A percentile compares a stretch with the other conserved stretches of the same genome.
Evolutionary conservation across 1,140 invertebrate genomes (phyloP).

Genomic region (Eciton burchellii): DNA sequence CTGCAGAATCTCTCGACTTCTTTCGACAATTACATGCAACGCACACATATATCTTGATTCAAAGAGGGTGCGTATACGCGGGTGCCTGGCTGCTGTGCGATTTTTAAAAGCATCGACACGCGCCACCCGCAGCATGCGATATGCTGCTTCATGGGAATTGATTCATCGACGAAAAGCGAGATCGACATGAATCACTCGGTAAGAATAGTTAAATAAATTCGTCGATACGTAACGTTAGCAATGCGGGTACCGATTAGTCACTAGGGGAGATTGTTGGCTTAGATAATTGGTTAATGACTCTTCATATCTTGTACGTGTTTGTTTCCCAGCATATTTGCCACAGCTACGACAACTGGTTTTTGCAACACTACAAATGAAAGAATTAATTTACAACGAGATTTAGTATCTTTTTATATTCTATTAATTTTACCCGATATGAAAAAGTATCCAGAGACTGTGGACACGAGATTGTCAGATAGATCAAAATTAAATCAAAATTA

Average conservation of each 20-base stretch:
- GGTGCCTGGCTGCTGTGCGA: not conserved
- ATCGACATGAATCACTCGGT: slow-evolving; percentile 48
- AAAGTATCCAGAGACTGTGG: not conserved
- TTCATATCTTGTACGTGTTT: slow-evolving; percentile 10
- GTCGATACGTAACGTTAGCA: slow-evolving; percentile 19
- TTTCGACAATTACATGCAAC: too few species aligned
- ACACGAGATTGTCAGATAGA: not conserved
- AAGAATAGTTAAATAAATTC: slow-evolving; percentile 54
- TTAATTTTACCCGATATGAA: not conserved
- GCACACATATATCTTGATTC: not conserved
- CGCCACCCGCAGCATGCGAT: slow-evolving; percentile 48
- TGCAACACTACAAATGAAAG: too few species aligned
- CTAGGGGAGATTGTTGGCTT: slow-evolving; percentile 39
- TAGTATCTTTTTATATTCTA: too few species aligned
- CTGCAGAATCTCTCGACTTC: too few species aligned
- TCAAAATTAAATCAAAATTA: not conserved
- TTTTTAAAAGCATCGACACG: slow-evolving; percentile 49
- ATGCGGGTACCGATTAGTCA: slow-evolving; percentile 44
- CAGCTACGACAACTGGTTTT: not conserved
- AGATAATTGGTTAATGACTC: slow-evolving; percentile 60
- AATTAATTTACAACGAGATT: not conserved
- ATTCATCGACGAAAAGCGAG: slow-evolving; percentile 21
- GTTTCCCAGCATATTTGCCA: not conserved
- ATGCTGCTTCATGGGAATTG: slow-evolving; percentile 34
- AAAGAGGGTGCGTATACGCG: not conserved